These are phyloP conservation scores for Agonopterix arenella DNA, from an alignment of 2,888 invertebrate genomes.

Conservation along the genomic window DNA sequence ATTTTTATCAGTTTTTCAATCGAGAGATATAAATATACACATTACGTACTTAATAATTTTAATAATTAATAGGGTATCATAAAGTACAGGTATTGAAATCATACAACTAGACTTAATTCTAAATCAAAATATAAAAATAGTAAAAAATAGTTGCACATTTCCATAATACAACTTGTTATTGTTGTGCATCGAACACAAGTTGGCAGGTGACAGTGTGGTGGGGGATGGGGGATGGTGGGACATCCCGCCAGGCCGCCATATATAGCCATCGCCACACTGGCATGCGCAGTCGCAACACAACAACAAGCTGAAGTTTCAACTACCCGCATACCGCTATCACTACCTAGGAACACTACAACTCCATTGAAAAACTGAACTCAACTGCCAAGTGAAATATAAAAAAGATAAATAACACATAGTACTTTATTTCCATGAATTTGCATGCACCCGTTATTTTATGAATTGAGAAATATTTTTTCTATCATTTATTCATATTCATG, in stretches of 20 bases:
- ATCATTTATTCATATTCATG: constrained; percentile 70
- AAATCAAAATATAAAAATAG: constrained; percentile 77
- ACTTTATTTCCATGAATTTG: constrained; percentile 66
- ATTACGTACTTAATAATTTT: constrained; percentile 59
- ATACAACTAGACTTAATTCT: constrained; percentile 74
- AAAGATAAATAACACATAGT: constrained; percentile 75
- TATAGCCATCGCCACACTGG: background rate
- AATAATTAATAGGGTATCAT: constrained; percentile 61
- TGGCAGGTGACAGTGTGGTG: constrained; percentile 8
- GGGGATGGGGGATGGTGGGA: background rate
- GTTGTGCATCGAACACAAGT: constrained; percentile 49
- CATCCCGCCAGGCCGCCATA: background rate
- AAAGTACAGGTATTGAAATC: constrained; percentile 69
- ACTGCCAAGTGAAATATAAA: constrained; percentile 72
- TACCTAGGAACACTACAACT: constrained; percentile 24
- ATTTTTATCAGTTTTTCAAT: constrained; percentile 69
- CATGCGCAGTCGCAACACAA: constrained; percentile 14
- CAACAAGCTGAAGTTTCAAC: constrained; percentile 28
- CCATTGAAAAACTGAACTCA: constrained; percentile 68
- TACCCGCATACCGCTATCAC: constrained; percentile 31
- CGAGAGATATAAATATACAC: constrained; percentile 48
- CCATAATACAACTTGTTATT: constrained; percentile 59
- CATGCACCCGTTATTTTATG: constrained; percentile 74
- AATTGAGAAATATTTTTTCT: constrained; percentile 72
- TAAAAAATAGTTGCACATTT: constrained; percentile 75